Conservation (phyloP, 2,888 invertebrate species). For the Temnothorax ravouxi region DNA sequence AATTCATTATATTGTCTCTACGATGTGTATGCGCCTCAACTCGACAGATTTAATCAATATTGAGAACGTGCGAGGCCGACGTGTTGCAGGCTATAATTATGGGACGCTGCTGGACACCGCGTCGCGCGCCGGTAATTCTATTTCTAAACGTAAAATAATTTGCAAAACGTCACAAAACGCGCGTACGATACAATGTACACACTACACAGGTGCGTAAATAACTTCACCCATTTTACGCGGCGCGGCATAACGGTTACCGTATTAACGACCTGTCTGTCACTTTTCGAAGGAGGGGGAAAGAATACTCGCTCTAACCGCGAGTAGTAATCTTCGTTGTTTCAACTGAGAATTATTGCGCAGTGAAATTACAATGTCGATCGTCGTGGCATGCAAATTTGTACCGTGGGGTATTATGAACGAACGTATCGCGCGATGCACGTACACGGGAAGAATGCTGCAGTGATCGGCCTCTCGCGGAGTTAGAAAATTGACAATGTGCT, state of each 20-base stretch:
- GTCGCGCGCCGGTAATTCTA: constrained; percentile 21
- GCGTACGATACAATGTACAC: constrained; percentile 45
- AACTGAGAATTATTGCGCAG: constrained; percentile 52
- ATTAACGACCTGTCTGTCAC: constrained; percentile 71
- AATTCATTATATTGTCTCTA: not conserved
- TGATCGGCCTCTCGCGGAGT: constrained; percentile 37
- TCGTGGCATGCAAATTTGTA: constrained; percentile 49
- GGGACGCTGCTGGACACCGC: not conserved
- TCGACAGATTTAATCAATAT: constrained; percentile 27
- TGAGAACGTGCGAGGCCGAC: not conserved
- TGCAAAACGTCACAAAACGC: constrained; percentile 10
- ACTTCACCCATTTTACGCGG: constrained; percentile 71
- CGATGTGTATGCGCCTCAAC: not conserved
- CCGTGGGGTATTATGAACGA: constrained; percentile 20
- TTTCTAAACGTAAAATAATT: not conserved
- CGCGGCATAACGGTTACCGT: constrained; percentile 69
- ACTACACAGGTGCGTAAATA: constrained; percentile 68
- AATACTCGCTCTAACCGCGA: constrained; percentile 55
- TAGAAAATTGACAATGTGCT: constrained; percentile 23
- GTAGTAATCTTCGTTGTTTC: constrained; percentile 59
- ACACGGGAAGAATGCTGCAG: constrained; percentile 23
- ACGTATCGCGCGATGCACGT: constrained; percentile 8
- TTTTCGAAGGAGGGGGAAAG: constrained; percentile 60
- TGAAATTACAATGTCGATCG: constrained; percentile 59
- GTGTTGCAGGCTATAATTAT: not conserved